These are phyloP conservation scores for Oopsacas minuta DNA, from an alignment of 37 sponge, comb jelly and placozoan genomes.

Conservation along the genomic window DNA sequence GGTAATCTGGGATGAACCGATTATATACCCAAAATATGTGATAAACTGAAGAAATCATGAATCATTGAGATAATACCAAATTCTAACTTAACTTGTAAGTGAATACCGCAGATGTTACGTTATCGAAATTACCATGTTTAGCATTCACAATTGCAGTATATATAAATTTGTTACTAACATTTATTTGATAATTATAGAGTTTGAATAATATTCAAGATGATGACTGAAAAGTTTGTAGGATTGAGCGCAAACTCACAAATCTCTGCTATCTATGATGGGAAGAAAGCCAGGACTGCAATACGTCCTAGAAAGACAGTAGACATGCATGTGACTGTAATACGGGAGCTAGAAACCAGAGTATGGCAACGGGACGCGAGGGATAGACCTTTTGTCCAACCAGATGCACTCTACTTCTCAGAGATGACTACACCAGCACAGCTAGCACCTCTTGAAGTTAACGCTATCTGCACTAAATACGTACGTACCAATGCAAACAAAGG, in stretches of 20 bases:
- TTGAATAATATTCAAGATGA: too few relatives aligned
- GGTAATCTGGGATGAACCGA: too few relatives aligned
- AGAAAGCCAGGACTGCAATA: neutral
- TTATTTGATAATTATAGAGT: too few relatives aligned
- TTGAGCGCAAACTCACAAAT: neutral
- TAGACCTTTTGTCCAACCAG: constrained; percentile 61
- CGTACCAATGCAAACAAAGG: constrained; percentile 66
- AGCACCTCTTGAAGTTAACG: constrained; percentile 50
- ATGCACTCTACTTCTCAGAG: constrained; percentile 40
- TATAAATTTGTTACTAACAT: too few relatives aligned
- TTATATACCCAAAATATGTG: too few relatives aligned
- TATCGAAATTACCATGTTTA: too few relatives aligned
- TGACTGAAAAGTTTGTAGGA: neutral
- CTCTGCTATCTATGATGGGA: neutral
- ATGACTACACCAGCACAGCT: constrained; percentile 41
- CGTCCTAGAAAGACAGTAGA: constrained; percentile 58
- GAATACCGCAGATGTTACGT: too few relatives aligned
- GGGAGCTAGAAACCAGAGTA: constrained; percentile 62
- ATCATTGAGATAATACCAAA: too few relatives aligned
- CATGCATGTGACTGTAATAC: constrained; percentile 54
- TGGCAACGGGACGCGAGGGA: constrained; percentile 68
- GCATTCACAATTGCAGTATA: too few relatives aligned
- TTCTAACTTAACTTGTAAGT: too few relatives aligned
- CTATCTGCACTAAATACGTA: constrained; percentile 82
- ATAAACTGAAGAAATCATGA: too few relatives aligned